These are phyloP conservation scores for Xanthorhoe spadicearia DNA, from an alignment of 2,888 invertebrate species.

Conservation along the genomic window DNA sequence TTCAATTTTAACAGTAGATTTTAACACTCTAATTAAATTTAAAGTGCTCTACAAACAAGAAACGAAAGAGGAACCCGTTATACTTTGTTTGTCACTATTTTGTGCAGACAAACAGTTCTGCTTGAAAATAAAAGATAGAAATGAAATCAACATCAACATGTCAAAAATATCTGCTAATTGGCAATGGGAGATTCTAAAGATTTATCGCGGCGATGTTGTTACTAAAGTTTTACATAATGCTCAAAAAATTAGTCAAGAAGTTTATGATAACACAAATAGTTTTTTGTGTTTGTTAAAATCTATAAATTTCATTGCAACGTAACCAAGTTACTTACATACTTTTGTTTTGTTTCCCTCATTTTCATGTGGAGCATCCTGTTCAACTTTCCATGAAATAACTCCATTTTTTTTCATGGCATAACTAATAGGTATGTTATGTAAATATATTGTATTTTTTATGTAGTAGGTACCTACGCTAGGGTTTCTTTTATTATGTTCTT, in stretches of 20 bases:
- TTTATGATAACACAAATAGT: conserved; percentile 50
- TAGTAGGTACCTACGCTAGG: too few relatives aligned
- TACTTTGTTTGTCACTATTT: conserved; percentile 60
- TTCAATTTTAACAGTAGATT: conserved; percentile 45
- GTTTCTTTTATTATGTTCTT: too few relatives aligned
- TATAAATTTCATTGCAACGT: conserved; percentile 48
- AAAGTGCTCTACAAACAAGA: conserved; percentile 68
- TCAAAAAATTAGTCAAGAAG: conserved; percentile 51
- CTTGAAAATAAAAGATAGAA: conserved; percentile 61
- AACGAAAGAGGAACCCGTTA: conserved; percentile 51
- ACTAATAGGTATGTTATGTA: too few relatives aligned
- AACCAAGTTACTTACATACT: not conserved
- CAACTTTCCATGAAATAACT: too few relatives aligned
- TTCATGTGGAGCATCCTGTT: too few relatives aligned
- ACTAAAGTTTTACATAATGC: conserved; percentile 60
- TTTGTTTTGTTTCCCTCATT: not conserved
- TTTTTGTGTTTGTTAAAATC: conserved; percentile 65
- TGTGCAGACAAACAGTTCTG: conserved; percentile 58
- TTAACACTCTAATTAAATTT: conserved; percentile 65
- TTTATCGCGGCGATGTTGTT: conserved; percentile 60
- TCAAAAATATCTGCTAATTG: conserved; percentile 64
- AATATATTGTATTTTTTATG: too few relatives aligned
- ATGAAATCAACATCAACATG: conserved; percentile 56
- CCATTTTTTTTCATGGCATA: too few relatives aligned
- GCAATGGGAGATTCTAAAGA: conserved; percentile 78